A percentile compares a stretch with the other conserved stretches of the same genome.
Evolutionary conservation across 2,113 vertebrate genomes (phyloP).

Genomic region (Xyliphius kryptos): DNA sequence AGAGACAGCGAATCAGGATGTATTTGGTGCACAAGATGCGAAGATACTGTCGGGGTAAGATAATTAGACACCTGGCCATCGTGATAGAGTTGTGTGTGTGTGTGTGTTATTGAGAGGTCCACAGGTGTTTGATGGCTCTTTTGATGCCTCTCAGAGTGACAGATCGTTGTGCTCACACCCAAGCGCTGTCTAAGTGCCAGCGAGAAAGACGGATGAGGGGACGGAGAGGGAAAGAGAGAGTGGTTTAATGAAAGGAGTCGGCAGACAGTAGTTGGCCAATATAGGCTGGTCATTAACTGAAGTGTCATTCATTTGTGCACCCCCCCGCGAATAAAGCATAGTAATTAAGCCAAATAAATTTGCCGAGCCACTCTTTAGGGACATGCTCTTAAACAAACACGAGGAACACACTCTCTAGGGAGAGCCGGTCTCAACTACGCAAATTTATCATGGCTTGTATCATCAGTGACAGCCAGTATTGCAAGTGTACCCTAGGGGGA

Average conservation of each 20-base stretch:
- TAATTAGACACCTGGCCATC: slow-evolving; percentile 63
- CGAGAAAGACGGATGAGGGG: slow-evolving; percentile 29
- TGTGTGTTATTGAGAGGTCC: slow-evolving; percentile 31
- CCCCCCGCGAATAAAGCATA: slow-evolving; percentile 45
- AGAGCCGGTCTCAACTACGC: slow-evolving; percentile 38
- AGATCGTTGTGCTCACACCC: slow-evolving; percentile 51
- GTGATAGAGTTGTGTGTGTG: slow-evolving; percentile 33
- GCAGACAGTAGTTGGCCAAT: slow-evolving; percentile 51
- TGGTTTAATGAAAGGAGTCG: slow-evolving; percentile 59
- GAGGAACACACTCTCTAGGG: slow-evolving; percentile 47
- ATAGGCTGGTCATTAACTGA: slow-evolving; percentile 52
- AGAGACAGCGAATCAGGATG: slow-evolving; percentile 13
- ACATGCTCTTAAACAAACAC: slow-evolving; percentile 44
- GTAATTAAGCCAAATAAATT: slow-evolving; percentile 67
- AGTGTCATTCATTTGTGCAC: slow-evolving; percentile 57
- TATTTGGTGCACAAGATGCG: slow-evolving; percentile 36
- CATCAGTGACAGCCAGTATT: slow-evolving; percentile 32
- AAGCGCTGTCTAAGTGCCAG: slow-evolving; percentile 43
- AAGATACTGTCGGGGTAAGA: slow-evolving; percentile 47
- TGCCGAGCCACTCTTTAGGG: no score
- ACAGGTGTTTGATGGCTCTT: slow-evolving; percentile 62
- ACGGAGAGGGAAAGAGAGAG: no score
- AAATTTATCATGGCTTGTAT: slow-evolving; percentile 41
- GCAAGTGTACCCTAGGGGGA: slow-evolving; percentile 37
- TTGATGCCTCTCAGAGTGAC: slow-evolving; percentile 55